Evolutionary conservation across 2,888 invertebrate genomes (phyloP), one percentile per base, ranked within the genome.

Genomic region (Brachylomia viminalis): DNA sequence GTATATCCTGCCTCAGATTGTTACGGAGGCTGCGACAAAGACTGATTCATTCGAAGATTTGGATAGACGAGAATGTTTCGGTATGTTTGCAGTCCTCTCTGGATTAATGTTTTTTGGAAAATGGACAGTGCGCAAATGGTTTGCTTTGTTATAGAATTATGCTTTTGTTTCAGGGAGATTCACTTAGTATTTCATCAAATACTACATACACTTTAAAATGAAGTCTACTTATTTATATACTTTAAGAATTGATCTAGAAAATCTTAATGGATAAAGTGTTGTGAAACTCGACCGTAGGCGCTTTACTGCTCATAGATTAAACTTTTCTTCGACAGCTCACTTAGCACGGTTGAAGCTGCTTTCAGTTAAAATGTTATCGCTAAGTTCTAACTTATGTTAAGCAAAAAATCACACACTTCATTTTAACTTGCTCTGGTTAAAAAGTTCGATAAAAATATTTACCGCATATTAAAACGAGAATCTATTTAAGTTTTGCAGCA

Each of bases 21-120:
- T 89, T 87, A 84, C 86, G 79, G 77, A 86, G 85, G 83, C 85
- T 89, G 90, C 90, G 92, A 92, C 92, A 91, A 90, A 90, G 91
- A 92, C 90, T 89, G 91, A 93, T 93, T 91, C 90, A 80, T 87
- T 79, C 71, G 47, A 83, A 84, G 77, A 87, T 88, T 86, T 84
- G 82, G 83, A 86, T 82, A 62, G 59, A 88, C 87, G 86, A 86
- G 88, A 86, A 86, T 88, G 69, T 80, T 82, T 86, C 27, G 49
- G 59, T 80, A 69, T 77, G 47, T 71, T 61, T 64, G 42, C 38
- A 72, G 65, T 56, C 68, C 64, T 84, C 20, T 42, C 27, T 23
- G 6, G 15, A 68, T 70, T 77, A 59, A 69, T 71, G 71, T 59
- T 62, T 69, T 69, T 33, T 56, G 38, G 58, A 5, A 45, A 75